A percentile compares a stretch with the other conserved stretches of the same genome.
These are phyloP conservation scores for Myodes glareolus DNA, from an alignment of 2,113 vertebrate genomes.

Conservation along the genomic window DNA sequence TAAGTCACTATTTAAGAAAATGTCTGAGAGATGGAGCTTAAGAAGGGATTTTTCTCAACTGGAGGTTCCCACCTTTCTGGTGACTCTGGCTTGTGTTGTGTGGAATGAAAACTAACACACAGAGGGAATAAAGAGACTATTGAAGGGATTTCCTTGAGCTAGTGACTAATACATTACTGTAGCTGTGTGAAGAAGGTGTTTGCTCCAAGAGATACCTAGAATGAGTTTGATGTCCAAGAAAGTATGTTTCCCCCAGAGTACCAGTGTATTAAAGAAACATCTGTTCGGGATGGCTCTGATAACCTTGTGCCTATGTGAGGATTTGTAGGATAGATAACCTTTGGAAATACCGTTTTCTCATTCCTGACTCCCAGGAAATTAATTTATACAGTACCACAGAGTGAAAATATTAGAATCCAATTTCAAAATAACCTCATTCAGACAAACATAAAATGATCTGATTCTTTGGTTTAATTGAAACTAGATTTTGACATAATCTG, in stretches of 20 bases:
- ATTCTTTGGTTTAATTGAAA: conserved; percentile 23
- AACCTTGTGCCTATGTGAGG: not conserved
- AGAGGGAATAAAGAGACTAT: not conserved
- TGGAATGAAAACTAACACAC: not conserved
- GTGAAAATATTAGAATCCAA: not conserved
- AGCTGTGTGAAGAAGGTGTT: not conserved
- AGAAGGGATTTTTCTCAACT: not conserved
- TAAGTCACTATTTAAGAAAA: not conserved
- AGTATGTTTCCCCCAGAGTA: not conserved
- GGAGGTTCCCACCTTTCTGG: not conserved
- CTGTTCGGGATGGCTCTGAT: not conserved
- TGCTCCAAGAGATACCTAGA: not conserved
- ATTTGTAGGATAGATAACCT: not conserved
- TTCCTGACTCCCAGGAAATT: not conserved
- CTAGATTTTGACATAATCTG: not conserved
- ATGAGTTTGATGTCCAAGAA: not conserved
- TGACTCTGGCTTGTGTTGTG: not conserved
- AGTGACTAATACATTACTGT: not conserved
- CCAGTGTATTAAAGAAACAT: not conserved
- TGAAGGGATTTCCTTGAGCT: not conserved
- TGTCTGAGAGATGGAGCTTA: not conserved
- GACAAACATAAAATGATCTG: not conserved
- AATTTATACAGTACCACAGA: not conserved
- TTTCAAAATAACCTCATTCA: not conserved
- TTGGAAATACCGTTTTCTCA: not conserved